These are phyloP conservation scores for Laticauda colubrina DNA, from an alignment of 2,113 vertebrate species.

Conservation along the genomic window DNA sequence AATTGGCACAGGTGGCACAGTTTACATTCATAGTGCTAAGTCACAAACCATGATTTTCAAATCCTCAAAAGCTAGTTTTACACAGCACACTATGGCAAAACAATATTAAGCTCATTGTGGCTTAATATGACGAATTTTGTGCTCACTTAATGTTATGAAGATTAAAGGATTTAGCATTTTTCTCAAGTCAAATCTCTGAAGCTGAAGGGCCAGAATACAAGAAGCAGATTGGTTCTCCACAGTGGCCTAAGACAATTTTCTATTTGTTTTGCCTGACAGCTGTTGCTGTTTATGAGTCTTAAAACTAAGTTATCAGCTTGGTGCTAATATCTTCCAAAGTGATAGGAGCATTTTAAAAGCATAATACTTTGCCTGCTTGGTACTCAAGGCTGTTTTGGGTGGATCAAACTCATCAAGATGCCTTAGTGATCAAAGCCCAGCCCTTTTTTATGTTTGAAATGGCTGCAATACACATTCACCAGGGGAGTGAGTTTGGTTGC, in stretches of 20 bases:
- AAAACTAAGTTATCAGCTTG: not conserved
- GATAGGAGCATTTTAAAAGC: not conserved
- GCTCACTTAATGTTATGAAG: not conserved
- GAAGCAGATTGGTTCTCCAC: not conserved
- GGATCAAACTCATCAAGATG: not conserved
- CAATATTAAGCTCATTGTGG: not conserved
- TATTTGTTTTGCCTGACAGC: not conserved
- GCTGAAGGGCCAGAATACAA: not conserved
- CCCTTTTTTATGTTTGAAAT: not conserved
- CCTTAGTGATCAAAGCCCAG: not conserved
- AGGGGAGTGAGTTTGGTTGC: not conserved
- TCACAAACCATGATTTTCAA: not conserved
- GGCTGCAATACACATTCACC: not conserved
- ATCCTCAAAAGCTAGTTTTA: not conserved
- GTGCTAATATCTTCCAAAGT: not conserved
- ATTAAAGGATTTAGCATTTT: not conserved
- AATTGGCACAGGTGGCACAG: not conserved
- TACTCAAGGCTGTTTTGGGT: not conserved
- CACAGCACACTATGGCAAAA: not conserved
- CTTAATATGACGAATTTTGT: not conserved
- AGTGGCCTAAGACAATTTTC: not conserved
- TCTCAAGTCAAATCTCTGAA: not conserved
- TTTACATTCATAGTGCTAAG: not conserved
- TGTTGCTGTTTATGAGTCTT: not conserved
- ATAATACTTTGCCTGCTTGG: not conserved